Conservation (phyloP, 2,113 vertebrate species). For the Mungos mungo region DNA sequence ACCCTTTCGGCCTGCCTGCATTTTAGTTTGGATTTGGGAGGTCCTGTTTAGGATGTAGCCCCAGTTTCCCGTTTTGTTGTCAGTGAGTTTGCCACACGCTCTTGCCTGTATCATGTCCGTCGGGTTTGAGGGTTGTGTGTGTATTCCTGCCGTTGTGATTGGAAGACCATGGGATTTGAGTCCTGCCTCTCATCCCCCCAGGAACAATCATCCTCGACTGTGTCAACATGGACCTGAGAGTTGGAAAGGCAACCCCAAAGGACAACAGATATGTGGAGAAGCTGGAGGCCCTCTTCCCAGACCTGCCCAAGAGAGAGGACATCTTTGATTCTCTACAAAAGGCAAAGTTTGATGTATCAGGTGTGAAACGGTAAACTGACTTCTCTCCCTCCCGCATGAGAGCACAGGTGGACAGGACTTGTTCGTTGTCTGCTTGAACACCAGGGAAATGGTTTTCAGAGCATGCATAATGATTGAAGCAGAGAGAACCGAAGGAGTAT, state of each 20-base stretch:
- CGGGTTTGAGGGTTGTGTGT: neutral
- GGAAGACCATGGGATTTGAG: neutral
- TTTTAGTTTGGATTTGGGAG: neutral
- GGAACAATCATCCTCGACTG: conserved; percentile 93
- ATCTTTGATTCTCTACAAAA: conserved; percentile 89
- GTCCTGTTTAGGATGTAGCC: neutral
- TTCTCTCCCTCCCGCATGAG: neutral
- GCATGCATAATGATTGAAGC: neutral
- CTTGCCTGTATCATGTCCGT: neutral
- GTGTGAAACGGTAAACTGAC: conserved; percentile 74
- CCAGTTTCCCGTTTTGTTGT: neutral
- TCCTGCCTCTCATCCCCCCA: conserved; percentile 57
- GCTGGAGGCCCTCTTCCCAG: conserved; percentile 88
- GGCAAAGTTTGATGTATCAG: conserved; percentile 94
- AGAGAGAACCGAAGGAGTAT: neutral
- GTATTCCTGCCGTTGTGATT: neutral
- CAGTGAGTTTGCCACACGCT: neutral
- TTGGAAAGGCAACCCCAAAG: conserved; percentile 92
- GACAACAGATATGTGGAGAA: conserved; percentile 84
- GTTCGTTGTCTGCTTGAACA: neutral
- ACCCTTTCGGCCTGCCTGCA: neutral
- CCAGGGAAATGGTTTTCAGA: neutral
- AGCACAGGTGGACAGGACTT: neutral
- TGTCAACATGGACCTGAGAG: conserved; percentile 92
- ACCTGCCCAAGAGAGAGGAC: conserved; percentile 85